Evolutionary conservation across 2,888 invertebrate species (phyloP).

Genomic region (Amiota minor): DNA sequence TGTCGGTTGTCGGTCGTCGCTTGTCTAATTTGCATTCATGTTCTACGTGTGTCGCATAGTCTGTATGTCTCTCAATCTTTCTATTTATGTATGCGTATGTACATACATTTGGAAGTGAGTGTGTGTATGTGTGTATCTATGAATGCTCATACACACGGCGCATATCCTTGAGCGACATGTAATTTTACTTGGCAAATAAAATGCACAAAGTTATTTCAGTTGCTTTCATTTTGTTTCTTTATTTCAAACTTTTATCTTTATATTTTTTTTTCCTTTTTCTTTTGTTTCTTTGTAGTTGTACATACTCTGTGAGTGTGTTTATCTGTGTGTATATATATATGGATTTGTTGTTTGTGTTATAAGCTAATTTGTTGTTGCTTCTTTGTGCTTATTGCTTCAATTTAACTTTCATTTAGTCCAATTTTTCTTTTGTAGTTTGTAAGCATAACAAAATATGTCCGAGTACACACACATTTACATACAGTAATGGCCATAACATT

Average conservation of each 20-base stretch:
- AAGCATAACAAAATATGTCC: too few relatives aligned
- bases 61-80: too few relatives aligned
- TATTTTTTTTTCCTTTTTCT: conserved; percentile 41
- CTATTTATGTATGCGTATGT: neutral
- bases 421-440: conserved; percentile 32
- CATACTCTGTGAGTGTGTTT: neutral
- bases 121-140: conserved; percentile 29
- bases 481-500: conserved; percentile 16
- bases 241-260: conserved; percentile 30
- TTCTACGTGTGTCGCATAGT: neutral
- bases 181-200: conserved; percentile 70
- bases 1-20: conserved; percentile 17
- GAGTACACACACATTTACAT: too few relatives aligned
- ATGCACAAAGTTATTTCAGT: conserved; percentile 63
- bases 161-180: conserved; percentile 66
- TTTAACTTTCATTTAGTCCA: conserved; percentile 52
- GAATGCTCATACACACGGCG: conserved; percentile 40
- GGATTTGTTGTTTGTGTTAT: conserved; percentile 2
- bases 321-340: conserved; percentile 9
- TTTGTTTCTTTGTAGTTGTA: conserved; percentile 39
- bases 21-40: conserved; percentile 34
- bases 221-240: conserved; percentile 47
- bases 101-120: too few relatives aligned
- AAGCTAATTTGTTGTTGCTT: conserved; percentile 20
- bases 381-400: conserved; percentile 43